Base-by-base conservation (phyloP, 2,888 invertebrate species). In the Mythimna vitellina region DNA sequence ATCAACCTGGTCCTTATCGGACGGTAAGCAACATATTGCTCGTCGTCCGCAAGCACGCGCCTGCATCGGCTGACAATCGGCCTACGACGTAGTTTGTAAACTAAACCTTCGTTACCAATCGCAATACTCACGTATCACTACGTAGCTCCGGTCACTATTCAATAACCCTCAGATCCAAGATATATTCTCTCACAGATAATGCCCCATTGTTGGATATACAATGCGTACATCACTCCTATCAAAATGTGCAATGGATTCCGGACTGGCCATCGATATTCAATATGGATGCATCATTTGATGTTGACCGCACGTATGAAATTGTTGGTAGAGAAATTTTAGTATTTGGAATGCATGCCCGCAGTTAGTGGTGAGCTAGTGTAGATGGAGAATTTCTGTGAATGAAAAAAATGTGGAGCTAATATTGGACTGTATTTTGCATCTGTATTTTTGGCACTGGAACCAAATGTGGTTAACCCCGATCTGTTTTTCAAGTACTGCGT, bases 151-250 rank as follows among this genome's bases (percentile, higher is more conserved):
- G 56, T 75, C 68, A 82, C 84, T 82, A 86, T 81, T 85, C 85
- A 85, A 72, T 78, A 76, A 86, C 71, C 81, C 65, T 60, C 66
- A 73, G 76, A 81, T 80, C 70, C 76, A 72, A 85, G 85, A 85
- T 82, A 80, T 83, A 85, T 76, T 73, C 81, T 68, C 79, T 63
- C 65, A 49, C 62, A 80, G 83, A 86, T 85, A 86, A 86, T 76
- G 58, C 74, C 56, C 78, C 53, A 83, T 86, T 85, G 87, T 82
- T 76, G 65, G 63, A 60, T 46, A 69, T 64, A 86, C 85, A 85
- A 84, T 82, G 72, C 86, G 70, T 77, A 85, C 76, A 81, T 83
- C 83, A 80, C 63, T 80, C 54, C 68, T 83, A 78, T 78, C 83
- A 81, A 75, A 74, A 85, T 83, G 75, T 75, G 74, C 83, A 83